Evolutionary conservation across 2,888 invertebrate genomes (phyloP), one percentile per base, ranked within the genome.

Genomic region (Oasisia sp.): DNA sequence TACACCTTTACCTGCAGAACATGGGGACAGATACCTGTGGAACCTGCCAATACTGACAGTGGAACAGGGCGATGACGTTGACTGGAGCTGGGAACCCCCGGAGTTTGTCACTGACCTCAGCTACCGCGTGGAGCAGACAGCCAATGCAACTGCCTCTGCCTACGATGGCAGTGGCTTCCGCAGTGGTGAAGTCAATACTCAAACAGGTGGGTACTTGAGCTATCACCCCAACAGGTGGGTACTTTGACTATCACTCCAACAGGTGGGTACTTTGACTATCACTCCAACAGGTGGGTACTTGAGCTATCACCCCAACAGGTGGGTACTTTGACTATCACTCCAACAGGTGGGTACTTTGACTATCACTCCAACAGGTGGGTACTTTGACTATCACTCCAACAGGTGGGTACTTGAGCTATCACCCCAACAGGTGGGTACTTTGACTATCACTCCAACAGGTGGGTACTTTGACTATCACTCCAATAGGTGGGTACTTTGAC

Each of bases 11-110:
- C 74, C 74, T 74, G 0, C 93, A 94, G 94, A n/a, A 0, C 92
- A 50, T 90, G 94, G 94, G 19, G n/a, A 32, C 32, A 91, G 93
- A 12, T 94, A 93, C 90, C 91, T 92, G 74, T 94, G 94, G 94
- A 91, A 92, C 19, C 92, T 91, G 19, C 45, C 92, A 11, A 89
- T 91, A 32, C 32, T 94, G 32, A 89, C 92, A 7, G 91, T 93
- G 27, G 89, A 93, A 32, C 92, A 92, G 27, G 94, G 94, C 12
- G 94, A 94, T 90, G 92, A 91, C 7, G 93, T 94, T 27, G 50
- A 89, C 89, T 94, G 94, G 94, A 90, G 58, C 58, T 94, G 94
- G 94, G 32, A 32, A 9, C 89, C 93, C 11, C 92, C 93, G 5
- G 92, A 91, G 14, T 89, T n/a, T 7, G 89, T 94, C 8, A 32